phyloP scores from a whole-genome alignment of 30 jellyfish, hydroid and myxozoan species.

The Phacellophora camtschatica region DNA sequence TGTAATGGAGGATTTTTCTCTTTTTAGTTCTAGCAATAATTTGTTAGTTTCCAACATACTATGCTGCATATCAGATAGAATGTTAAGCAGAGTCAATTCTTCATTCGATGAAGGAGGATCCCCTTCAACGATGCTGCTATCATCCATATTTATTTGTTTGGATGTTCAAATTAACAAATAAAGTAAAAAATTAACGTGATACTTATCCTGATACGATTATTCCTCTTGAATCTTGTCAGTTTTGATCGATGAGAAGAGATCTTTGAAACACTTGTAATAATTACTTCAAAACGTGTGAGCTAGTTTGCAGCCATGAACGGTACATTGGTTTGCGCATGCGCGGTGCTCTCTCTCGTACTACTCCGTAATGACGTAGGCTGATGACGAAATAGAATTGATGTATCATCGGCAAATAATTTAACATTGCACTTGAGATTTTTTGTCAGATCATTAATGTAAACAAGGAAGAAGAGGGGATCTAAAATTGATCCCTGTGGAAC shows the following conservation, averaged over 20 bases:
- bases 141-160: background rate
- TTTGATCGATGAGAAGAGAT: background rate
- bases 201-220: no score
- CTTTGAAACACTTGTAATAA: background rate
- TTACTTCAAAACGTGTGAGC: background rate
- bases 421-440: no score
- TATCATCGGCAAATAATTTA: no score
- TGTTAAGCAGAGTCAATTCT: background rate
- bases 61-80: background rate
- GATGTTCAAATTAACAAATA: background rate
- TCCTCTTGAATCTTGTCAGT: background rate
- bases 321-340: background rate
- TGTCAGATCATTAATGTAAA: no score
- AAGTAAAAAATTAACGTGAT: no score
- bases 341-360: background rate
- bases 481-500: background rate
- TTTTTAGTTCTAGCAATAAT: background rate
- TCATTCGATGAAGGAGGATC: background rate
- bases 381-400: background rate
- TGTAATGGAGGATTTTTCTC: background rate
- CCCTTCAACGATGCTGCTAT: background rate
- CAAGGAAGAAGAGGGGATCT: no score
- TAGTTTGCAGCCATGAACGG: background rate
- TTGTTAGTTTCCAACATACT: background rate
- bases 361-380: background rate